Evolutionary conservation across 2,113 vertebrate species (phyloP).

Genomic region (Coryphaenoides rupestris): DNA sequence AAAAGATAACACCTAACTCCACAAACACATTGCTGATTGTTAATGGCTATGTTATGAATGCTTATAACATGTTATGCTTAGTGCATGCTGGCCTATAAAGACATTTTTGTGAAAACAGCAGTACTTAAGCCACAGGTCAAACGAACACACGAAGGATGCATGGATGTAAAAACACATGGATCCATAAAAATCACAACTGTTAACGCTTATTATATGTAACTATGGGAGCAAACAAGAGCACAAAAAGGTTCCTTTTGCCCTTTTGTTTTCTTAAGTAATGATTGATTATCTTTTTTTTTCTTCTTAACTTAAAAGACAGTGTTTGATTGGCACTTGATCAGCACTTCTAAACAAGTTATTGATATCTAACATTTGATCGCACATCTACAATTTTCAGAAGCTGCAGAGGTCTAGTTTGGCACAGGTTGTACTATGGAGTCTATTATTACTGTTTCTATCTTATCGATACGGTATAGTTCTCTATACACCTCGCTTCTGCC

Average conservation of each 20-base stretch:
- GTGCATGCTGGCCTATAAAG: slow-evolving; percentile 81
- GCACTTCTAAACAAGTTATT: slow-evolving; percentile 78
- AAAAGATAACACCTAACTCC: slow-evolving; percentile 82
- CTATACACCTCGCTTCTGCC: slow-evolving; percentile 75
- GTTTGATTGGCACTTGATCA: slow-evolving; percentile 81
- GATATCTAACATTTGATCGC: slow-evolving; percentile 77
- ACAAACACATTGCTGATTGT: slow-evolving; percentile 79
- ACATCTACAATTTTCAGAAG: slow-evolving; percentile 77
- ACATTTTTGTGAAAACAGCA: slow-evolving; percentile 77
- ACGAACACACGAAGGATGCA: slow-evolving; percentile 78
- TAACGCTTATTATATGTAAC: slow-evolving; percentile 76
- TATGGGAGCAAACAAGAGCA: slow-evolving; percentile 73
- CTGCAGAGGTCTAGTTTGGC: slow-evolving; percentile 78
- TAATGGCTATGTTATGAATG: slow-evolving; percentile 79
- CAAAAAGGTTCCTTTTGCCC: slow-evolving; percentile 68
- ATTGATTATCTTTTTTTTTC: slow-evolving; percentile 76
- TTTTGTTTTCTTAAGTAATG: slow-evolving; percentile 69
- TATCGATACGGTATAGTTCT: slow-evolving; percentile 71
- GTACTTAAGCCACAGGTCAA: slow-evolving; percentile 80
- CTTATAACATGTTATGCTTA: slow-evolving; percentile 81
- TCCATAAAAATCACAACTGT: slow-evolving; percentile 76
- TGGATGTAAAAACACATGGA: slow-evolving; percentile 75
- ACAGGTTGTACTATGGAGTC: slow-evolving; percentile 75
- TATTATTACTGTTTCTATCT: slow-evolving; percentile 76
- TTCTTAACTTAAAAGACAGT: slow-evolving; percentile 75